phyloP scores from a whole-genome alignment of 92 coral and sea anemone species.

The Virgularia gustaviana region DNA sequence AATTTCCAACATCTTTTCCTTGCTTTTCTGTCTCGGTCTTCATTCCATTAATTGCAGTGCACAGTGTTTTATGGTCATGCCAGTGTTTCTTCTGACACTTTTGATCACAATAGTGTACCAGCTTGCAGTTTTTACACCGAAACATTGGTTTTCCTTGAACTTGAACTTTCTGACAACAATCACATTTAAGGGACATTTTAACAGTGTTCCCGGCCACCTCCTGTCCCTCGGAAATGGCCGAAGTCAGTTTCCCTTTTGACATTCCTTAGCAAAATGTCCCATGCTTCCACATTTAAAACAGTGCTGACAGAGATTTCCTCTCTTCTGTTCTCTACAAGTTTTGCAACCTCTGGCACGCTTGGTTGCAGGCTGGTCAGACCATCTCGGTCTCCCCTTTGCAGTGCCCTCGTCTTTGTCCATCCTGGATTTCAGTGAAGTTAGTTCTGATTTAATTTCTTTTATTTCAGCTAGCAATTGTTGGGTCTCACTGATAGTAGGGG shows the following conservation, averaged over 20 bases:
- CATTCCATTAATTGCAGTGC: not conserved
- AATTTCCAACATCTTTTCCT: not conserved
- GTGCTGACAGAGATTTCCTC: conserved; percentile 51
- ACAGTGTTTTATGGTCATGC: conserved; percentile 38
- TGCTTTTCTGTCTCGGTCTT: not conserved
- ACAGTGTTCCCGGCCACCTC: conserved; percentile 45
- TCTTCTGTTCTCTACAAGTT: conserved; percentile 39
- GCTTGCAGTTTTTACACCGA: conserved; percentile 37
- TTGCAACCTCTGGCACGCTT: conserved; percentile 41
- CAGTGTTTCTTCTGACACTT: conserved; percentile 45
- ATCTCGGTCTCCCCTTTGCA: too few relatives aligned
- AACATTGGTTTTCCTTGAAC: conserved; percentile 14
- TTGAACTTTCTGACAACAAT: conserved; percentile 35
- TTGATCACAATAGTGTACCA: conserved; percentile 35
- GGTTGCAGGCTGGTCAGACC: too few relatives aligned
- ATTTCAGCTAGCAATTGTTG: conserved; percentile 43
- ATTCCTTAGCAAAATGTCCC: conserved; percentile 49
- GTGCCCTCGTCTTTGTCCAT: conserved; percentile 32
- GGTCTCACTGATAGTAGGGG: conserved; percentile 28
- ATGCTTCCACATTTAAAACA: conserved; percentile 55
- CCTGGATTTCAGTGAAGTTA: conserved; percentile 39
- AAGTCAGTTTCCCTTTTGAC: conserved; percentile 53
- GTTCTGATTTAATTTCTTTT: conserved; percentile 48
- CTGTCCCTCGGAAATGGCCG: conserved; percentile 62
- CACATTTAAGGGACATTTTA: conserved; percentile 36